Percentiles rank a stretch among this genome's conserved stretches.
phyloP scores from a whole-genome alignment of 1,140 invertebrate genomes.

The Lepidurus couesii region DNA sequence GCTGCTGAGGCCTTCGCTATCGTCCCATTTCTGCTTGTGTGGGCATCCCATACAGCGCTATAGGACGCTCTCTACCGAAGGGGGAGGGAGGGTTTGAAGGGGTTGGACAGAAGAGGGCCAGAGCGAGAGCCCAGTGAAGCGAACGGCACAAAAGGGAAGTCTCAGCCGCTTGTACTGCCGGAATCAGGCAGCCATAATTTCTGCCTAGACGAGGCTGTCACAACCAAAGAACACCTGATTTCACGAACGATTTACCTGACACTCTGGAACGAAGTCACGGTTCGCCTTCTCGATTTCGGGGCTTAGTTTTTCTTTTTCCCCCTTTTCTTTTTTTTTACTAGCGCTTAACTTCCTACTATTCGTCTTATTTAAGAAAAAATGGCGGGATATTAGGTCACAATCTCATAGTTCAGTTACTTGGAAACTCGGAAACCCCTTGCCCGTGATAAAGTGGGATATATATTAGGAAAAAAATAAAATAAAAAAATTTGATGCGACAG shows the following conservation, averaged over 20 bases:
- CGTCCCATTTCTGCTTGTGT: slow-evolving; percentile 9
- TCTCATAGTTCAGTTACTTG: no score
- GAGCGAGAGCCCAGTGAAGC: neutral
- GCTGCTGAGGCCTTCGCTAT: neutral
- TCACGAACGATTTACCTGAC: slow-evolving; percentile 13
- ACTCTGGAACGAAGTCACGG: neutral
- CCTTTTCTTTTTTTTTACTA: neutral
- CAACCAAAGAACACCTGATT: slow-evolving; percentile 19
- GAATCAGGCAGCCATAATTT: slow-evolving; percentile 1
- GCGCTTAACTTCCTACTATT: neutral
- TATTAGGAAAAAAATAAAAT: neutral
- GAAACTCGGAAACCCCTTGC: no score
- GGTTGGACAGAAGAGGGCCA: neutral
- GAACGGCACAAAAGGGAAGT: neutral
- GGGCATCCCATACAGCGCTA: neutral
- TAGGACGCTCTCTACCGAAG: no score
- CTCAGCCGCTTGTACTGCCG: neutral
- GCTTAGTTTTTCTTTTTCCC: neutral
- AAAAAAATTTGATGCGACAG: neutral
- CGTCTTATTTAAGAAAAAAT: neutral
- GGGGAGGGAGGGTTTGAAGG: neutral
- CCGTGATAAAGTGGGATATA: no score
- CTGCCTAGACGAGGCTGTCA: neutral
- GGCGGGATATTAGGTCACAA: no score
- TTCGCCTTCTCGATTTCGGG: neutral